Evolutionary conservation across 2,797 vertebrate species (phyloP), one percentile per base, ranked within the genome.

Genomic region (Poeciliopsis turneri): DNA sequence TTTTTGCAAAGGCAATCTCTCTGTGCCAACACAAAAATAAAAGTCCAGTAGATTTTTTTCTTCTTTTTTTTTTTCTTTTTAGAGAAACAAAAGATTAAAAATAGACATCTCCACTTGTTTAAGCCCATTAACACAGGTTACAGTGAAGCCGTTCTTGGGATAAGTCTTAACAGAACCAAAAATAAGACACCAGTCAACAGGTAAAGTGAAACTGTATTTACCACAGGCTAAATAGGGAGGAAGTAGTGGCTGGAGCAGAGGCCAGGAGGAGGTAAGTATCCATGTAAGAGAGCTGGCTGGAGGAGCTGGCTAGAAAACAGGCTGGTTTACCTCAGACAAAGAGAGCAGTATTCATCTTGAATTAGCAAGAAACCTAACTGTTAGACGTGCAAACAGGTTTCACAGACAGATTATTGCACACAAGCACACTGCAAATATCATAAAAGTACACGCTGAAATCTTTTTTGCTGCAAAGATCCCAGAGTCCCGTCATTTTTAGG

Each of bases 141-240:
- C 30, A 39, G 30, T 16, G 23, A 55, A n/a, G 25, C n/a, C 18
- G 41, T 71, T 71, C 12, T 45, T 45, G 39, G 23, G 41, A 28
- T n/a, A 41, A 46, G 49, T 51, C 30, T 68, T 51, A 43, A 20
- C 45, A 28, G 36, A 68, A 47, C 55, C 33, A 16, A 66, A 74
- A 66, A 20, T 11, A 47, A 66, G 46, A 45, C 70, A 64, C 41
- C 70, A 47, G 77, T 36, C 68, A 25, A 28, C 66, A 49, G 61
- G 47, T 53, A 43, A 47, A 15, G 45, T 78, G 33, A 78, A 68
- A 68, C 72, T 51, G 46, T 43, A 30, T 74, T 79, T 74, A 74
- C 33, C 57, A 43, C 25, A 43, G 18, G 69, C 39, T 51, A n/a
- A 72, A 78, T 13, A 10, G 66, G 55, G 49, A 33, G 41, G 70